Conservation (phyloP, 2,797 vertebrate species). For the Pantherophis alleghaniensis region DNA sequence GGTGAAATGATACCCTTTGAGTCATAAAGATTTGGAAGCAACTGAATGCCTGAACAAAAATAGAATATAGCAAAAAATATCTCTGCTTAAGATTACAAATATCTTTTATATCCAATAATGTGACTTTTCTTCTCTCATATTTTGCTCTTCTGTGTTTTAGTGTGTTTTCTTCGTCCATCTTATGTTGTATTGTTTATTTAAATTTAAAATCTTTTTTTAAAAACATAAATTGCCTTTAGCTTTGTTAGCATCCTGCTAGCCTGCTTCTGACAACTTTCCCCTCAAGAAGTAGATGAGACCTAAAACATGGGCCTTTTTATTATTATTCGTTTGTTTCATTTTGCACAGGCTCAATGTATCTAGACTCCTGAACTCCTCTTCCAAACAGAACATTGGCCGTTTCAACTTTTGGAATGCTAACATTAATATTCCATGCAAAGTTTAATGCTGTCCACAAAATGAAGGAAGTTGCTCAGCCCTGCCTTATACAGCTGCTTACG, state of each 20-base stretch:
- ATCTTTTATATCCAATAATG: not conserved
- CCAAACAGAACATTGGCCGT: not conserved
- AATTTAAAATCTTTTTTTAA: not conserved
- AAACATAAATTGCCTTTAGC: not conserved
- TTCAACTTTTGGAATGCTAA: not conserved
- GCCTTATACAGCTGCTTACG: not conserved
- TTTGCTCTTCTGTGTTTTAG: not conserved
- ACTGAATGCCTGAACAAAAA: not conserved
- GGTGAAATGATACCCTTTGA: not conserved
- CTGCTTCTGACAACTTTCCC: not conserved
- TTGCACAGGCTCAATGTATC: not conserved
- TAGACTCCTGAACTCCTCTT: not conserved
- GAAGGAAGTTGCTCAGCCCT: not conserved
- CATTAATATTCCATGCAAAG: not conserved
- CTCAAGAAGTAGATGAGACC: not conserved
- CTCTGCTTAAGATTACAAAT: not conserved
- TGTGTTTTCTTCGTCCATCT: not conserved
- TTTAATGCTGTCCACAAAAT: not conserved
- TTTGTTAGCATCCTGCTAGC: not conserved
- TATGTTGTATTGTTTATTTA: not conserved
- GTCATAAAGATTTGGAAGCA: not conserved
- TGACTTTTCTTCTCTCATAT: not conserved
- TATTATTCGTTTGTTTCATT: not conserved
- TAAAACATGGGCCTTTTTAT: not conserved
- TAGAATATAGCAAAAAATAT: not conserved